Percentiles rank a stretch among this genome's conserved stretches.
phyloP scores from a whole-genome alignment of 2,888 invertebrate species.

The Cryptocephalus primarius region DNA sequence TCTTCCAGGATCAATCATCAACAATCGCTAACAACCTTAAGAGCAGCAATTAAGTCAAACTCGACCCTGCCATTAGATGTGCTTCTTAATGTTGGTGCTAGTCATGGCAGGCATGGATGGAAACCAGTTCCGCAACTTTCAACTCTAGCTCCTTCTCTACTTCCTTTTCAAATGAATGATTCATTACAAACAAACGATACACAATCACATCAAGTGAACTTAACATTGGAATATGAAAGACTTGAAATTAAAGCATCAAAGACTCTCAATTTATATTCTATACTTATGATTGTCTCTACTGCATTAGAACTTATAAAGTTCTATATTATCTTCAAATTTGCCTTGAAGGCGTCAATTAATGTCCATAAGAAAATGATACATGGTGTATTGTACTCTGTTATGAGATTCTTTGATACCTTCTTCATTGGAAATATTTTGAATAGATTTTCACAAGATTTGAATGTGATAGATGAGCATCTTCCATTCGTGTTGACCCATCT shows the following conservation, averaged over 20 bases:
- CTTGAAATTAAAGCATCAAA: constrained; percentile 7
- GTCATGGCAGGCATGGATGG: no score
- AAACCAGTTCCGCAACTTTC: no score
- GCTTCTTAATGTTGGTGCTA: neutral
- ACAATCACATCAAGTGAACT: neutral
- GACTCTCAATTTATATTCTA: constrained; percentile 20
- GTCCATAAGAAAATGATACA: constrained; percentile 23
- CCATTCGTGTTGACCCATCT: constrained; percentile 14
- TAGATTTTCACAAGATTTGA: constrained; percentile 27
- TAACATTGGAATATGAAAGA: constrained; percentile 5
- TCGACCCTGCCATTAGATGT: neutral
- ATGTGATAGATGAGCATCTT: constrained; percentile 21
- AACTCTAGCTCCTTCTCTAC: no score
- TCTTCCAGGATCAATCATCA: constrained; percentile 7
- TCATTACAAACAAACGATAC: no score
- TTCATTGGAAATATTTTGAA: constrained; percentile 29
- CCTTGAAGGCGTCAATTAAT: constrained; percentile 19
- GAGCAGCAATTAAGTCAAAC: neutral
- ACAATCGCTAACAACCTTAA: constrained; percentile 1
- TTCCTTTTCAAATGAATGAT: no score
- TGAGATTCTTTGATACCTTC: constrained; percentile 25
- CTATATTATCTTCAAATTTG: constrained; percentile 16
- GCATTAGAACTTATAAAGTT: constrained; percentile 19
- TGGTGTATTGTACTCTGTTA: constrained; percentile 18
- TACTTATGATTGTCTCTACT: constrained; percentile 18